Percentiles rank a stretch among this genome's conserved stretches.
phyloP scores from a whole-genome alignment of 2,888 invertebrate genomes.

The Heliconius sara region DNA sequence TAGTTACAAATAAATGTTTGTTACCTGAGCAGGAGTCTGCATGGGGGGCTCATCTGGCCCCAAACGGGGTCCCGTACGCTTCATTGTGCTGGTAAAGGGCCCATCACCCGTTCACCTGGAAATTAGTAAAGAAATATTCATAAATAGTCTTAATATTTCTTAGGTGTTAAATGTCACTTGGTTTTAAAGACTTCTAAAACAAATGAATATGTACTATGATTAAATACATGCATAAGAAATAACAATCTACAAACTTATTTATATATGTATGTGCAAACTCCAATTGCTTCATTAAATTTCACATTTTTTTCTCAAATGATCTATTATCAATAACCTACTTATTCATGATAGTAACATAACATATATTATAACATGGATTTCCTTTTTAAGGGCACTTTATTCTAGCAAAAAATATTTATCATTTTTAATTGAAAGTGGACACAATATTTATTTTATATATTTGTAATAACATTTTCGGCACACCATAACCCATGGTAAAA shows the following conservation, averaged over 20 bases:
- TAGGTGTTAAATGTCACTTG: neutral
- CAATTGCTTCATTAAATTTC: neutral
- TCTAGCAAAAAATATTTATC: neutral
- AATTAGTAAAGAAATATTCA: slow-evolving; percentile 41
- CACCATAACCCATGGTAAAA: slow-evolving; percentile 53
- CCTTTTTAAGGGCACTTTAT: neutral
- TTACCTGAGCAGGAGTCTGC: slow-evolving; percentile 65
- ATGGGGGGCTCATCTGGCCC: slow-evolving; percentile 67
- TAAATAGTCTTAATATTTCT: neutral
- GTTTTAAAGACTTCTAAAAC: neutral
- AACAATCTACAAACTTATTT: neutral
- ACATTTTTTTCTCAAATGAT: neutral
- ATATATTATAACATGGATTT: neutral
- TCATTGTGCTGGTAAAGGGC: slow-evolving; percentile 66
- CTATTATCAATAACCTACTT: neutral
- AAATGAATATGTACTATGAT: neutral
- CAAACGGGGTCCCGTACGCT: slow-evolving; percentile 68
- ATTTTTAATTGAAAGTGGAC: neutral
- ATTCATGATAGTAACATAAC: neutral
- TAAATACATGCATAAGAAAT: neutral
- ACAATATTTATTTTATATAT: neutral
- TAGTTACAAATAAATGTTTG: neutral
- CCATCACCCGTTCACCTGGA: slow-evolving; percentile 71
- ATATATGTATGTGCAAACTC: no score
- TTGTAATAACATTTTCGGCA: slow-evolving; percentile 71